phyloP scores from a whole-genome alignment of 1,140 invertebrate species.

The Zaprionus davidi region DNA sequence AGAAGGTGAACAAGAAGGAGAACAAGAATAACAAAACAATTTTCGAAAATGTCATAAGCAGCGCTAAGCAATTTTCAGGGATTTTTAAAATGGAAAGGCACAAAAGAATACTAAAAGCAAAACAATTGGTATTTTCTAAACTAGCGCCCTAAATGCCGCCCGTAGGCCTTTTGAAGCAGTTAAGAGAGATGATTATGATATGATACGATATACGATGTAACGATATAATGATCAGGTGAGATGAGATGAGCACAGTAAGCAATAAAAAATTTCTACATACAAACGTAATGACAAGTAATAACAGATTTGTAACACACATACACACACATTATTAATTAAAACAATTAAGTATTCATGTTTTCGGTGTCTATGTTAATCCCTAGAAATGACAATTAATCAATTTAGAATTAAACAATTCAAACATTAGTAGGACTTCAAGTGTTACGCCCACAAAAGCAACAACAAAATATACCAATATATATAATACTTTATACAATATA shows the following conservation, averaged over 20 bases:
- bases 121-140: conserved; percentile 29
- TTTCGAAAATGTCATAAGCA: conserved; percentile 31
- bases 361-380: conserved; percentile 80
- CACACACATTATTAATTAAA: conserved; percentile 15
- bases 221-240: conserved; percentile 5
- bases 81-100: conserved; percentile 61
- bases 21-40: conserved; percentile 11
- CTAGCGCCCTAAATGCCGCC: conserved; percentile 65
- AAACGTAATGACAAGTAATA: conserved; percentile 24
- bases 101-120: conserved; percentile 20
- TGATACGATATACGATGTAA: conserved; percentile 10
- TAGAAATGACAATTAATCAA: conserved; percentile 77
- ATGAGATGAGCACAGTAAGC: conserved; percentile 40
- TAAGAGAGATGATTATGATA: conserved; percentile 26
- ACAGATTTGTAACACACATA: conserved; percentile 30
- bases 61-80: conserved; percentile 69
- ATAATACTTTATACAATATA: conserved; percentile 10
- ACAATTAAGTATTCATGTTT: conserved; percentile 69
- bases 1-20: no score
- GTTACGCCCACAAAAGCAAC: conserved; percentile 47
- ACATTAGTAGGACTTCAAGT: conserved; percentile 58
- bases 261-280: conserved; percentile 47
- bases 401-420: conserved; percentile 69
- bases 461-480: conserved; percentile 33
- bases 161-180: conserved; percentile 63